A percentile compares a stretch with the other conserved stretches of the same genome.
These are phyloP conservation scores for Pentamera pediparva DNA, from an alignment of 53 echinoderm and acorn worm genomes.

Conservation along the genomic window DNA sequence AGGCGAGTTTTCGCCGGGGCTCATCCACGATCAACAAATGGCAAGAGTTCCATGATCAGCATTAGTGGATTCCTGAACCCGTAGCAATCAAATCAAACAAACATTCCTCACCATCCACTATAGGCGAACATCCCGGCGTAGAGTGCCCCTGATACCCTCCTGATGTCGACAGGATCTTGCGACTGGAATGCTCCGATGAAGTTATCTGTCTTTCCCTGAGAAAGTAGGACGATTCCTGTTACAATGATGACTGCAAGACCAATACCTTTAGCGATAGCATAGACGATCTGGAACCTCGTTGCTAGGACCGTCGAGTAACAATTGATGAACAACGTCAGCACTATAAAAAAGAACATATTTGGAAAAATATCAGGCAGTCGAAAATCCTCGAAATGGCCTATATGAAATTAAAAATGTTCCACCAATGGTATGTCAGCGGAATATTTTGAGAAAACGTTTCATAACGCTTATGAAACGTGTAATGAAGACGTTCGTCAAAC, in stretches of 20 bases:
- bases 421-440: no score
- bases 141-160: constrained; percentile 16
- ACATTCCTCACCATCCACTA: constrained; percentile 48
- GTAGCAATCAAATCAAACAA: no score
- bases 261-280: constrained; percentile 2
- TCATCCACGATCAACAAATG: no score
- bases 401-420: no score
- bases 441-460: no score
- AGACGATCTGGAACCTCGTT: neutral
- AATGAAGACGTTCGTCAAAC: no score
- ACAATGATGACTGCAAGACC: constrained; percentile 31
- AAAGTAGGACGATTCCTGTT: constrained; percentile 23
- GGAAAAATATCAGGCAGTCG: no score
- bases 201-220: constrained; percentile 47
- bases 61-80: no score
- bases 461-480: no score
- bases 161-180: neutral
- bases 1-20: no score
- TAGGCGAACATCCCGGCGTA: constrained; percentile 39
- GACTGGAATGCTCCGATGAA: constrained; percentile 43
- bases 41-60: no score
- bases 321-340: neutral
- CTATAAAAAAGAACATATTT: neutral
- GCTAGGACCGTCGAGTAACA: neutral
- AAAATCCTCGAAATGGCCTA: no score